Evolutionary conservation across 1,140 invertebrate species (phyloP).

Genomic region (Whitmania pigra): DNA sequence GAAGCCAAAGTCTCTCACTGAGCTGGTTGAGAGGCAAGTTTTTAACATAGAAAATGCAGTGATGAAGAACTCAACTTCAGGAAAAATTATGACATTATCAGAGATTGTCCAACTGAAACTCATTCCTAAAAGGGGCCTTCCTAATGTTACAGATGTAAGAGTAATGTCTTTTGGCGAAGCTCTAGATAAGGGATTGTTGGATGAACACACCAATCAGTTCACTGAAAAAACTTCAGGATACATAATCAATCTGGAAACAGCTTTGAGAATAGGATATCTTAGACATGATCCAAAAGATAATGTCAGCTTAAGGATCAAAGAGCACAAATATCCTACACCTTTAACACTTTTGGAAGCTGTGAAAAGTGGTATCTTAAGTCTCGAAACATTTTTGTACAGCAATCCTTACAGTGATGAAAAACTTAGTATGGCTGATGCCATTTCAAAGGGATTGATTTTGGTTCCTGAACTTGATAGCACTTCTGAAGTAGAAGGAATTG

Average conservation of each 20-base stretch:
- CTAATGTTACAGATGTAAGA: background rate
- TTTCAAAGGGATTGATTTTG: conserved; percentile 19
- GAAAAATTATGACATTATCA: conserved; percentile 32
- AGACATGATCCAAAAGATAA: conserved; percentile 41
- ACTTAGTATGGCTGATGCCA: conserved; percentile 35
- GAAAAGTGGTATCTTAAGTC: conserved; percentile 61
- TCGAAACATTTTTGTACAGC: conserved; percentile 65
- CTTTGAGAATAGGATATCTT: conserved; percentile 53
- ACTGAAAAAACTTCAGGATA: conserved; percentile 60
- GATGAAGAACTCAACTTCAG: conserved; percentile 60
- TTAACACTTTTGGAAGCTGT: conserved; percentile 21
- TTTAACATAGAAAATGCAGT: conserved; percentile 75
- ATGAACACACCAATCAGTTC: conserved; percentile 62
- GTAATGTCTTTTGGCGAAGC: conserved; percentile 66
- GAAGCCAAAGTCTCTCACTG: conserved; percentile 32
- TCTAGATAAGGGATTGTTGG: conserved; percentile 67
- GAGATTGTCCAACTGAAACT: conserved; percentile 34
- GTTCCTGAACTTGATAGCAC: conserved; percentile 10
- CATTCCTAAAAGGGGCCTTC: conserved; percentile 27
- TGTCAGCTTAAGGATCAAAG: background rate
- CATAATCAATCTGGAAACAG: conserved; percentile 55
- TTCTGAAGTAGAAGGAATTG: conserved; percentile 19
- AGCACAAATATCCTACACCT: background rate
- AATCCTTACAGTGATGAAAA: conserved; percentile 58
- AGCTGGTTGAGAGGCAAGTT: conserved; percentile 66